phyloP scores from a whole-genome alignment of 1,140 invertebrate species.

The Drosophila orosa region DNA sequence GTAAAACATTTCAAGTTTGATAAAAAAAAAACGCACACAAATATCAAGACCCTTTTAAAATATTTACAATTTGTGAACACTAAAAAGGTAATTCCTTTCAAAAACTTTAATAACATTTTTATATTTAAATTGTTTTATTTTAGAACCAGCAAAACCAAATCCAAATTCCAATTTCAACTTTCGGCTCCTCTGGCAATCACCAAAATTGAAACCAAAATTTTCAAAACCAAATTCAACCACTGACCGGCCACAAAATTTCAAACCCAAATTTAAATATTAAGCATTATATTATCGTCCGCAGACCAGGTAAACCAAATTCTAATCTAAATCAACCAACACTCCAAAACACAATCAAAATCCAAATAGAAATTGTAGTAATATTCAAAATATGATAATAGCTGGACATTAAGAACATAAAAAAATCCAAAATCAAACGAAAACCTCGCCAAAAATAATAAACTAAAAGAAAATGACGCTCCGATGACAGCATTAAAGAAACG shows the following conservation, averaged over 20 bases:
- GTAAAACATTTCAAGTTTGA: too few relatives aligned
- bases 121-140: constrained; percentile 69
- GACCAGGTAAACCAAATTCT: constrained; percentile 22
- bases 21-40: not conserved
- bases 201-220: constrained; percentile 44
- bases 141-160: constrained; percentile 53
- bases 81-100: not conserved
- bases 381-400: constrained; percentile 20
- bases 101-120: constrained; percentile 17
- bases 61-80: not conserved
- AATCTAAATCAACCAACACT: constrained; percentile 7
- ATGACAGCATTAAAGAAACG: constrained; percentile 45
- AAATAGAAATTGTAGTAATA: constrained; percentile 6
- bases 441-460: constrained; percentile 1
- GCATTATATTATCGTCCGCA: constrained; percentile 7
- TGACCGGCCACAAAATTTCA: constrained; percentile 60
- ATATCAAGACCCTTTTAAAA: not conserved
- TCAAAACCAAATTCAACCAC: constrained; percentile 50
- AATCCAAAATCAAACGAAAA: constrained; percentile 26
- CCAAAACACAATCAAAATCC: not conserved
- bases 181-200: constrained; percentile 70
- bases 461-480: constrained; percentile 33
- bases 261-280: constrained; percentile 34
- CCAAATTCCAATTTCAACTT: constrained; percentile 59
- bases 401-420: constrained; percentile 13